Percentiles rank a stretch among this genome's conserved stretches.
Evolutionary conservation across 1,140 invertebrate species (phyloP).

Genomic region (Drosophila sp.): DNA sequence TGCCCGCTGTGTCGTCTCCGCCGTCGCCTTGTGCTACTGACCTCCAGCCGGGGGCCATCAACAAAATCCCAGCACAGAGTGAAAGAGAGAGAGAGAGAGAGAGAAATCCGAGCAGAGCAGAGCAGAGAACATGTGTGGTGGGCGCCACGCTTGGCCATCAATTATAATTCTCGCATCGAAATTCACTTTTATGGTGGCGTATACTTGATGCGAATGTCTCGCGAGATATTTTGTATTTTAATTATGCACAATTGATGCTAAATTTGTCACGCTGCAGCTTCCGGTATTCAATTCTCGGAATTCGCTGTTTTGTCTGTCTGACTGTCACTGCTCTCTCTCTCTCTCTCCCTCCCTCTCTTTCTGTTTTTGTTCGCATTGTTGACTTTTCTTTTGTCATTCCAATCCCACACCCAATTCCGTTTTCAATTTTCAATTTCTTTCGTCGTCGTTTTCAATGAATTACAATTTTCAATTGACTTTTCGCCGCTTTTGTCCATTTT

Average conservation of each 20-base stretch:
- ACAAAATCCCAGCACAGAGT: conserved; percentile 49
- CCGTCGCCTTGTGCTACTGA: conserved; percentile 72
- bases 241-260: conserved; percentile 75
- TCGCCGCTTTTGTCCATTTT: conserved; percentile 38
- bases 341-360: not conserved
- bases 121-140: conserved; percentile 28
- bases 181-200: conserved; percentile 77
- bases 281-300: conserved; percentile 64
- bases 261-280: conserved; percentile 77
- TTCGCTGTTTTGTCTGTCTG: conserved; percentile 2
- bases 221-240: conserved; percentile 58
- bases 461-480: conserved; percentile 74
- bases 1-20: not conserved
- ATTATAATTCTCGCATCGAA: conserved; percentile 67
- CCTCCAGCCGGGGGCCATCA: conserved; percentile 63
- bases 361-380: conserved; percentile 18
- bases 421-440: conserved; percentile 47
- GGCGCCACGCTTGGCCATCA: conserved; percentile 57
- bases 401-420: conserved; percentile 26
- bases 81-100: conserved; percentile 24
- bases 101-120: conserved; percentile 35
- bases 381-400: conserved; percentile 29
- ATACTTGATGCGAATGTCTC: conserved; percentile 71
- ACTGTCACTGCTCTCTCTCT: not conserved
- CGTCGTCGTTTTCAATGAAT: conserved; percentile 45